Conservation (phyloP, 2,888 invertebrate species). For the Helicoverpa assulta region DNA sequence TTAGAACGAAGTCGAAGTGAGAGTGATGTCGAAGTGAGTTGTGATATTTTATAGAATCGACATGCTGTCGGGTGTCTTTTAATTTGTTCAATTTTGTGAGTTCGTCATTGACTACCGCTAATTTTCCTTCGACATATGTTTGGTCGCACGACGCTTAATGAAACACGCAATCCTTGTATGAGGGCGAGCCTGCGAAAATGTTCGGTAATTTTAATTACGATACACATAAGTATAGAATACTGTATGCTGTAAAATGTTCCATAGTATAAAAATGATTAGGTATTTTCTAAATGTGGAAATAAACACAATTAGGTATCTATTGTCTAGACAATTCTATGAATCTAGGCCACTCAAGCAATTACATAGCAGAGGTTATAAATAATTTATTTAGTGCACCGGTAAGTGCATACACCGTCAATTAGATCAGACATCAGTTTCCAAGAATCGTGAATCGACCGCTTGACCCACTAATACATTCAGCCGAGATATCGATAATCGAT, state of each 20-base stretch:
- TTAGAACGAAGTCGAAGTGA: too few relatives aligned
- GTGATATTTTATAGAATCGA: too few relatives aligned
- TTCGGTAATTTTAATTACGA: constrained; percentile 53
- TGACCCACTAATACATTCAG: constrained; percentile 49
- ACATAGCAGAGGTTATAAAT: neutral
- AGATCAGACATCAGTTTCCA: constrained; percentile 27
- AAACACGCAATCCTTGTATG: constrained; percentile 48
- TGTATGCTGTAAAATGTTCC: constrained; percentile 23
- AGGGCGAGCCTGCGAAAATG: constrained; percentile 35
- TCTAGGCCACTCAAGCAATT: neutral
- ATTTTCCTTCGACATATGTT: constrained; percentile 71
- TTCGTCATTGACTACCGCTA: constrained; percentile 69
- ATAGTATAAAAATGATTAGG: neutral
- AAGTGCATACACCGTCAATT: constrained; percentile 10
- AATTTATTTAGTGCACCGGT: neutral
- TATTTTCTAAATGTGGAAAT: neutral
- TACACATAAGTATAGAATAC: constrained; percentile 36
- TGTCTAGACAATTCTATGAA: neutral
- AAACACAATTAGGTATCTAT: neutral
- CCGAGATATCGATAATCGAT: constrained; percentile 50
- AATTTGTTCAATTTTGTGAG: constrained; percentile 73
- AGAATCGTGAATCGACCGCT: constrained; percentile 29
- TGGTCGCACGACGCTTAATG: constrained; percentile 73
- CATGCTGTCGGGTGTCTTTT: constrained; percentile 71
- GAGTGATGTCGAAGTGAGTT: too few relatives aligned